These are phyloP conservation scores for Bubalus kerabau DNA, from an alignment of 2,113 vertebrate species.

Conservation along the genomic window DNA sequence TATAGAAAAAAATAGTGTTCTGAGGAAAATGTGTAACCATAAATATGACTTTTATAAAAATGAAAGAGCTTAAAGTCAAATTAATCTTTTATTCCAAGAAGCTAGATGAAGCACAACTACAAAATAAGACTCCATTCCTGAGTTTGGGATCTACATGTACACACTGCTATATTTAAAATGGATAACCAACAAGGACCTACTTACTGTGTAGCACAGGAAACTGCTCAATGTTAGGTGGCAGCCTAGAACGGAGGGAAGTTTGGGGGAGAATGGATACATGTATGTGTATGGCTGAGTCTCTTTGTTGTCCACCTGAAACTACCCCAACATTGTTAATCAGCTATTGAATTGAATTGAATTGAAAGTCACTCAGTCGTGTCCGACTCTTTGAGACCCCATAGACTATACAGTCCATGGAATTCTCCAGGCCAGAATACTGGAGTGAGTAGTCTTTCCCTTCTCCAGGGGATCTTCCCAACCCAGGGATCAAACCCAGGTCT, in stretches of 20 bases:
- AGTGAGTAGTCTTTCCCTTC: background rate
- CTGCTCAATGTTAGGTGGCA: background rate
- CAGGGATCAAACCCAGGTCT: background rate
- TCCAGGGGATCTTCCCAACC: background rate
- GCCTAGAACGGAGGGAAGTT: background rate
- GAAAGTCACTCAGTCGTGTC: background rate
- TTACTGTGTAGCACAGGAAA: background rate
- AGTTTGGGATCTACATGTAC: background rate
- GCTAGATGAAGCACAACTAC: background rate
- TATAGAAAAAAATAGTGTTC: background rate
- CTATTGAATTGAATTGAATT: background rate
- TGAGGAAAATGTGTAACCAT: background rate
- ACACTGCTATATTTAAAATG: background rate
- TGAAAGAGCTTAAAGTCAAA: conserved; percentile 7
- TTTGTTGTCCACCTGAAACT: background rate
- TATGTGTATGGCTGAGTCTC: background rate
- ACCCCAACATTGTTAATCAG: background rate
- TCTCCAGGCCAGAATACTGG: background rate
- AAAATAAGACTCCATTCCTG: background rate
- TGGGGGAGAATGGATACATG: background rate
- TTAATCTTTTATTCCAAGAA: background rate
- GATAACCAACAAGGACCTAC: background rate
- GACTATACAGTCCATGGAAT: background rate
- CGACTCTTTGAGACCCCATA: background rate
- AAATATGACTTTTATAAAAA: conserved; percentile 8